phyloP scores from a whole-genome alignment of 2,797 vertebrate genomes.

The Peromyscus nudipes region DNA sequence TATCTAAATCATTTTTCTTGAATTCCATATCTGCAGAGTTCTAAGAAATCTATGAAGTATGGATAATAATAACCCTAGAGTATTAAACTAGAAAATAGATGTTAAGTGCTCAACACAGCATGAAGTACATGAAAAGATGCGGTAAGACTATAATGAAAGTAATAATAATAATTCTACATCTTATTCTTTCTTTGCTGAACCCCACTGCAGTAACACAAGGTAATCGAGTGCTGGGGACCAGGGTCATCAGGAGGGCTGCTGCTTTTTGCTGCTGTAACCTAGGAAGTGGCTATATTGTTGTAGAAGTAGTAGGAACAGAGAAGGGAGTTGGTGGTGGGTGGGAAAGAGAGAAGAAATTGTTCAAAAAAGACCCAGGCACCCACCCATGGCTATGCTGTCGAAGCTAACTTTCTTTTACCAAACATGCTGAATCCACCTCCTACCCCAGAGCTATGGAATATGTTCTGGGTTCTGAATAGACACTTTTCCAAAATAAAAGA shows the following conservation, averaged over 20 bases:
- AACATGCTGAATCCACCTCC: conserved; percentile 27
- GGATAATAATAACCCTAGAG: conserved; percentile 17
- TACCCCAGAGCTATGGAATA: neutral
- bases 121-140: conserved; percentile 40
- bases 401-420: conserved; percentile 39
- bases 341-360: neutral
- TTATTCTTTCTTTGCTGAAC: neutral
- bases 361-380: neutral
- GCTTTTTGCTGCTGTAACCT: conserved; percentile 9
- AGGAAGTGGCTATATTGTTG: neutral
- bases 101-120: conserved; percentile 39
- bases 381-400: neutral
- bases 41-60: conserved; percentile 42
- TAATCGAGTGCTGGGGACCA: neutral
- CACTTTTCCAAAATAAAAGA: conserved; percentile 2
- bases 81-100: conserved; percentile 62
- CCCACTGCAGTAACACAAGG: neutral
- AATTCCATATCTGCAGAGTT: neutral
- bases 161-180: conserved; percentile 47
- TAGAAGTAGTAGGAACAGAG: neutral
- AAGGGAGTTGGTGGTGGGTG: neutral
- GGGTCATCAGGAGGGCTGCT: neutral
- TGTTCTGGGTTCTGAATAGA: conserved; percentile 46
- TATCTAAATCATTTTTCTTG: conserved; percentile 35
- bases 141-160: conserved; percentile 28